Evolutionary conservation across 2,888 invertebrate species (phyloP).

Genomic region (Pharmacophagus antenor): DNA sequence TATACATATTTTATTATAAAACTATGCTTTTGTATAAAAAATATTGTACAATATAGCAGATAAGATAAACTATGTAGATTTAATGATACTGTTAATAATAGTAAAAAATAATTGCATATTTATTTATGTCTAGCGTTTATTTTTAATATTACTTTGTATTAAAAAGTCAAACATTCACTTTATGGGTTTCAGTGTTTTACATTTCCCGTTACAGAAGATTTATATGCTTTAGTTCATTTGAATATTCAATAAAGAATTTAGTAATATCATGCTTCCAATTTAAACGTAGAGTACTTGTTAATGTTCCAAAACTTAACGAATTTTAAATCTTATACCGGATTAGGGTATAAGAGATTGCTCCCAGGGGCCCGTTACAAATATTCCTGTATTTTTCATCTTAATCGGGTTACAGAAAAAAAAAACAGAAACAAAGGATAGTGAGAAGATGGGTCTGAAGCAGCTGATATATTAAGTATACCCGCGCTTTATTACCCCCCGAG

Average conservation of each 20-base stretch:
- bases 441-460: not conserved
- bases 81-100: too few relatives aligned
- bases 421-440: not conserved
- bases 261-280: not conserved
- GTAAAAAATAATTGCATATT: too few relatives aligned
- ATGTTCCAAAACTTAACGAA: not conserved
- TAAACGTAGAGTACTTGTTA: not conserved
- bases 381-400: constrained; percentile 3
- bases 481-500: not conserved
- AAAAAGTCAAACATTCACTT: too few relatives aligned
- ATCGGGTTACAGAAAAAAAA: not conserved
- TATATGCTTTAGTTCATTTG: not conserved
- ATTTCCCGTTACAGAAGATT: too few relatives aligned
- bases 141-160: too few relatives aligned
- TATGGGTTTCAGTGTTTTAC: too few relatives aligned
- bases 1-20: too few relatives aligned
- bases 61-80: too few relatives aligned
- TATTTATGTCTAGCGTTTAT: too few relatives aligned
- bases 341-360: not conserved
- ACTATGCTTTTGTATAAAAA: too few relatives aligned
- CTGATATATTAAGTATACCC: not conserved
- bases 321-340: not conserved
- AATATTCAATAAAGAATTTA: not conserved
- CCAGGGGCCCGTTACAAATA: not conserved
- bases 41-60: too few relatives aligned